Conservation (phyloP, 2,888 invertebrate species). For the Ellobium chinense region DNA sequence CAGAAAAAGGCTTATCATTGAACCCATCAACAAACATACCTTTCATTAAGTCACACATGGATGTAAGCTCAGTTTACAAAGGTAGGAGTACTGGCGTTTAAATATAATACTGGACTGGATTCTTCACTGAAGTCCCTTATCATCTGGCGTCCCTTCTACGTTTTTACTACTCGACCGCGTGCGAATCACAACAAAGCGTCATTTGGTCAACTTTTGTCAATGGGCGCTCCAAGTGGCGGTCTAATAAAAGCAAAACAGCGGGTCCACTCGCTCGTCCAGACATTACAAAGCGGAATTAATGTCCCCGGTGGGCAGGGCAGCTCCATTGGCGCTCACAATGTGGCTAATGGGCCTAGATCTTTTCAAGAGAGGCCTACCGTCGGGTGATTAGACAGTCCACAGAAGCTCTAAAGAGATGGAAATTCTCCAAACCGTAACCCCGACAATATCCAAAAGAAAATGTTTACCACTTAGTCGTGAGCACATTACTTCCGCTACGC, state of each 20-base stretch:
- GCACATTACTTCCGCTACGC: slow-evolving; percentile 14
- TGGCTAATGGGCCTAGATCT: slow-evolving; percentile 26
- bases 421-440: not conserved
- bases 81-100: too few species aligned
- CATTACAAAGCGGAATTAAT: slow-evolving; percentile 19
- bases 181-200: slow-evolving; percentile 17
- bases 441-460: slow-evolving; percentile 32
- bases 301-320: slow-evolving; percentile 8
- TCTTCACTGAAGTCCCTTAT: not conserved
- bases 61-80: too few species aligned
- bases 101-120: too few species aligned
- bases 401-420: not conserved
- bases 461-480: slow-evolving; percentile 23
- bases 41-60: too few species aligned
- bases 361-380: slow-evolving; percentile 12
- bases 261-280: not conserved
- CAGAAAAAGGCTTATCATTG: too few species aligned
- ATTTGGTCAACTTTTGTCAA: slow-evolving; percentile 24
- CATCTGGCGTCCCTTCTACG: not conserved
- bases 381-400: slow-evolving; percentile 20
- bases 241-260: slow-evolving; percentile 14
- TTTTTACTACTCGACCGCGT: slow-evolving; percentile 3
- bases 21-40: too few species aligned
- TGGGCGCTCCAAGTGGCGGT: not conserved
- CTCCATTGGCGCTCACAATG: slow-evolving; percentile 5